Evolutionary conservation across 2,797 vertebrate genomes (phyloP).

Genomic region (Ateles fusciceps): DNA sequence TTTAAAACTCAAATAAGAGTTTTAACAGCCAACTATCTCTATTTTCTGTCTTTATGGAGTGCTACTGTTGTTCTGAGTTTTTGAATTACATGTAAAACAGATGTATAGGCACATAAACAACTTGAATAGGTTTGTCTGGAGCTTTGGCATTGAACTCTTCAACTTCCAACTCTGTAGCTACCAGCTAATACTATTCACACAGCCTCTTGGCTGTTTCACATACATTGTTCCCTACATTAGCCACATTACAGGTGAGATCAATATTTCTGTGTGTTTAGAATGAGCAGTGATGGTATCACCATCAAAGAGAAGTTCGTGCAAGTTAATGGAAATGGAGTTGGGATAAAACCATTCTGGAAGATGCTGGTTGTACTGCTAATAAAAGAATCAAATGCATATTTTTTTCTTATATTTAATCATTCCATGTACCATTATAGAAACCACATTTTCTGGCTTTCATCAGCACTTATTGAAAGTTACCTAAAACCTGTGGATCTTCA

Average conservation of each 20-base stretch:
- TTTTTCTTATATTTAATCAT: conserved; percentile 95
- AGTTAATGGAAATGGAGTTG: conserved; percentile 95
- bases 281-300: conserved; percentile 96
- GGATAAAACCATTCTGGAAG: conserved; percentile 96
- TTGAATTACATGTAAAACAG: neutral
- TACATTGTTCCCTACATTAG: conserved; percentile 93
- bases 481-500: conserved; percentile 91
- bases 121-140: neutral
- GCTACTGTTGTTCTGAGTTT: neutral
- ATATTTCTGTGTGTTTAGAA: conserved; percentile 99
- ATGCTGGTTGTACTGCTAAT: conserved; percentile 93
- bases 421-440: conserved; percentile 93
- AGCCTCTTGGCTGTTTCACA: neutral
- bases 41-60: neutral
- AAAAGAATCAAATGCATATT: conserved; percentile 92
- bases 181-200: neutral
- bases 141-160: neutral
- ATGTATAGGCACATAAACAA: neutral
- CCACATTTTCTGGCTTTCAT: conserved; percentile 94
- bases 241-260: conserved; percentile 93
- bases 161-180: neutral
- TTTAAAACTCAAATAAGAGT: neutral
- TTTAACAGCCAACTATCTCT: neutral
- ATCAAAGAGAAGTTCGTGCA: conserved; percentile 95
- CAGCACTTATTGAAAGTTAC: conserved; percentile 92